phyloP scores from a whole-genome alignment of 2,888 invertebrate genomes.

The Sinotaia quadrata region DNA sequence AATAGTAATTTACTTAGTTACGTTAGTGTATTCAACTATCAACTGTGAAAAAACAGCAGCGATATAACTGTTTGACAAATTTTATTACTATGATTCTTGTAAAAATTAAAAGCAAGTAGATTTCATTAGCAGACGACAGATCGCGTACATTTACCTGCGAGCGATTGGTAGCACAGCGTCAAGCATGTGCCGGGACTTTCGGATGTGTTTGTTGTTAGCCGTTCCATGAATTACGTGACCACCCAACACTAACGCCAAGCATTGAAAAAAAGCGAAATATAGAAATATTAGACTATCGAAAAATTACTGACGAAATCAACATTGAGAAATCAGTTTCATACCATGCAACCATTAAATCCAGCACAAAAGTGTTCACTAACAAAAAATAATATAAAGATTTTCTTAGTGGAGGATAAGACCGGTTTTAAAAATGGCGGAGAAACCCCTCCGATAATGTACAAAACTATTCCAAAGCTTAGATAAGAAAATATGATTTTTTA shows the following conservation, averaged over 20 bases:
- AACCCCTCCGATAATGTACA: conserved; percentile 33
- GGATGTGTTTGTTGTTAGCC: conserved; percentile 35
- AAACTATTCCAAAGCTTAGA: background rate
- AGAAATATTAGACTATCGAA: background rate
- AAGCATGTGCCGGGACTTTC: conserved; percentile 31
- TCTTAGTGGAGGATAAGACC: conserved; percentile 7
- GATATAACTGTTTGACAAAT: too few species aligned
- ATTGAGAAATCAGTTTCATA: background rate
- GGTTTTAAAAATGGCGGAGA: conserved; percentile 40
- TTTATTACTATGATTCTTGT: too few species aligned
- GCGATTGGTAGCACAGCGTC: conserved; percentile 37
- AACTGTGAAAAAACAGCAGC: too few species aligned
- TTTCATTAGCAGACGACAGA: background rate
- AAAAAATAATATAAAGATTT: background rate
- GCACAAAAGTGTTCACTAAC: background rate
- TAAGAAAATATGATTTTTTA: background rate
- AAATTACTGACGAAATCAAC: background rate
- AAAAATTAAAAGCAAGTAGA: too few species aligned
- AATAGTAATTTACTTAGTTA: too few species aligned
- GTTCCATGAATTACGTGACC: conserved; percentile 40
- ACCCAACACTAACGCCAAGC: conserved; percentile 24
- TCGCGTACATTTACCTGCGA: conserved; percentile 26
- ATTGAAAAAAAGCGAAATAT: background rate
- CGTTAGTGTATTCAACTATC: too few species aligned
- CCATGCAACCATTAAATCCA: background rate